These are phyloP conservation scores for Phallusia fumigata DNA, from an alignment of 23 tunicate species.

Conservation along the genomic window DNA sequence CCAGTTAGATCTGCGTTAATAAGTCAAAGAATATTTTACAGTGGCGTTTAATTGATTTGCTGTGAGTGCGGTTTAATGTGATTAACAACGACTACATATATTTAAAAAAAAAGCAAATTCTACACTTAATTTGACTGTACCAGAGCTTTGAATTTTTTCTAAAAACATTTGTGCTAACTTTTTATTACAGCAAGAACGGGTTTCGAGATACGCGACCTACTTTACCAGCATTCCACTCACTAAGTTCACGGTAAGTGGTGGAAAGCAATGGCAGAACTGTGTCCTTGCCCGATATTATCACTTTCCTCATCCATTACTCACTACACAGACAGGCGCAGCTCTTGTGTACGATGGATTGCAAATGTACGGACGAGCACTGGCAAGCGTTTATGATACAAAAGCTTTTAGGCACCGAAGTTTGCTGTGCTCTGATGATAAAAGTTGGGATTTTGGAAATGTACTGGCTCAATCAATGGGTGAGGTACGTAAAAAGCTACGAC, in stretches of 20 bases:
- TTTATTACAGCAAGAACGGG: not conserved
- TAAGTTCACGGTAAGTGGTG: conserved; percentile 12
- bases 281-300: not conserved
- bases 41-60: too few relatives aligned
- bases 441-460: conserved; percentile 34
- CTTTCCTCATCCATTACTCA: conserved; percentile 1
- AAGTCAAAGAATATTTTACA: too few relatives aligned
- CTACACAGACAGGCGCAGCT: conserved; percentile 34
- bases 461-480: conserved; percentile 11
- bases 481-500: not conserved
- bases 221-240: not conserved
- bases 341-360: conserved; percentile 45
- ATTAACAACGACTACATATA: too few relatives aligned
- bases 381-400: not conserved
- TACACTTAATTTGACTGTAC: too few relatives aligned
- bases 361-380: conserved; percentile 19
- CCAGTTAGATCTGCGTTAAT: too few relatives aligned
- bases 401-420: conserved; percentile 51
- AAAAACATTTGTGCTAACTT: too few relatives aligned
- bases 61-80: too few relatives aligned
- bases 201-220: not conserved
- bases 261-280: not conserved
- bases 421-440: conserved; percentile 26
- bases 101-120: too few relatives aligned
- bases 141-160: too few relatives aligned